A percentile compares a stretch with the other conserved stretches of the same genome.
These are phyloP conservation scores for Danionella dracula DNA, from an alignment of 2,797 vertebrate species.

Conservation along the genomic window DNA sequence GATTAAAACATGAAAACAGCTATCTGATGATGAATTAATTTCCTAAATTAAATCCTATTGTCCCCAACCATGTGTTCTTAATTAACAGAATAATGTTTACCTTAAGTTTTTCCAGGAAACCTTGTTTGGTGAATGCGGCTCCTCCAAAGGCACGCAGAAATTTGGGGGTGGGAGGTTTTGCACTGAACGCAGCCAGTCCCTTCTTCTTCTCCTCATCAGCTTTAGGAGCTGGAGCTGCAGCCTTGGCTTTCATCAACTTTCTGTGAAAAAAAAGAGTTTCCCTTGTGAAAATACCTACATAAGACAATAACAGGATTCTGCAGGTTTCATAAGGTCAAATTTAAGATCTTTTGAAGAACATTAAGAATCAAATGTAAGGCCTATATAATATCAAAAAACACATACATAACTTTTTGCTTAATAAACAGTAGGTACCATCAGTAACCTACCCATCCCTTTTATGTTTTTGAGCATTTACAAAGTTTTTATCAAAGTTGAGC, in stretches of 20 bases:
- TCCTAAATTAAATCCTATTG: not conserved
- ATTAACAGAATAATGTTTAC: constrained; percentile 9
- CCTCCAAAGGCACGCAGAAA: constrained; percentile 50
- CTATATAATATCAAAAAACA: too few relatives aligned
- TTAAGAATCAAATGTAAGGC: too few relatives aligned
- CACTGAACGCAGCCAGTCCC: constrained; percentile 54
- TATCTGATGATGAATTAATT: not conserved
- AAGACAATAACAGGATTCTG: too few relatives aligned
- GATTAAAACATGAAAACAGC: too few relatives aligned
- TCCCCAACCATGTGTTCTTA: not conserved
- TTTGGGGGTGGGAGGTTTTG: constrained; percentile 66
- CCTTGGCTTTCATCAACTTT: constrained; percentile 68
- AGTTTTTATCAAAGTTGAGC: too few relatives aligned
- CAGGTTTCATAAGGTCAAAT: too few relatives aligned
- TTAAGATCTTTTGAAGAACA: too few relatives aligned
- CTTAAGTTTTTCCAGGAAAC: constrained; percentile 49
- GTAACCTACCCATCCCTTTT: too few relatives aligned
- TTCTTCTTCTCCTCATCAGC: constrained; percentile 52
- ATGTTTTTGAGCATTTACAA: too few relatives aligned
- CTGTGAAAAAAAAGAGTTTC: constrained; percentile 39
- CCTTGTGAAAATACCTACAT: too few relatives aligned
- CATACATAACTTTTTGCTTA: too few relatives aligned
- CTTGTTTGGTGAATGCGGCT: constrained; percentile 19
- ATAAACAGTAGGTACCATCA: too few relatives aligned
- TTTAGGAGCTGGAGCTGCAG: constrained; percentile 45